Conservation (phyloP, 2,113 vertebrate species). For the Antechinus stuartii region DNA sequence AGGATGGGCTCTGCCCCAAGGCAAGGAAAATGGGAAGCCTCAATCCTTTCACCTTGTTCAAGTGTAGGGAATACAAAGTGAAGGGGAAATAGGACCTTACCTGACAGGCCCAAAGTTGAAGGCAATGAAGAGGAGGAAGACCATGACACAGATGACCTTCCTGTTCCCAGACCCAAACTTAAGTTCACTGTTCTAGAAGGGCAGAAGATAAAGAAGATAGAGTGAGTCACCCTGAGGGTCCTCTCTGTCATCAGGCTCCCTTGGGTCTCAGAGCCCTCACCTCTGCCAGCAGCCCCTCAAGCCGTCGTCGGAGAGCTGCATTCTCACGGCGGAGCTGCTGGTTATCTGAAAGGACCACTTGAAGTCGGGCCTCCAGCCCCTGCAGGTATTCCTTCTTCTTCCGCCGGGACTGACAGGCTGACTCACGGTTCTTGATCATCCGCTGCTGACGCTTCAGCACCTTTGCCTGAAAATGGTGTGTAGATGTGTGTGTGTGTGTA, state of each 20-base stretch:
- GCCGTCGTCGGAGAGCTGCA: slow-evolving; percentile 87
- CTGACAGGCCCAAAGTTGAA: slow-evolving; percentile 94
- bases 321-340: slow-evolving; percentile 91
- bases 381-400: slow-evolving; percentile 97
- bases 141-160: slow-evolving; percentile 92
- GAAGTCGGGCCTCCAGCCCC: slow-evolving; percentile 90
- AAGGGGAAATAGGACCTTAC: slow-evolving; percentile 78
- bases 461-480: slow-evolving; percentile 85
- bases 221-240: background rate
- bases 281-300: slow-evolving; percentile 83
- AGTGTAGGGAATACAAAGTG: background rate
- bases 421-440: slow-evolving; percentile 96
- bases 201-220: background rate
- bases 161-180: slow-evolving; percentile 85
- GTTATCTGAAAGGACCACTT: slow-evolving; percentile 91
- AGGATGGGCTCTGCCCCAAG: background rate
- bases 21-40: background rate
- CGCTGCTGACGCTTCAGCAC: slow-evolving; percentile 94
- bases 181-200: slow-evolving; percentile 82
- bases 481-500: background rate
- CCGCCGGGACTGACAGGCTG: slow-evolving; percentile 92
- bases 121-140: slow-evolving; percentile 91
- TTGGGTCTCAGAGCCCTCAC: slow-evolving; percentile 17
- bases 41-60: background rate
- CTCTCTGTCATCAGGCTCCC: fast-evolving